These are phyloP conservation scores for Epistrophella euchroma DNA, from an alignment of 2,888 invertebrate genomes.

Conservation along the genomic window DNA sequence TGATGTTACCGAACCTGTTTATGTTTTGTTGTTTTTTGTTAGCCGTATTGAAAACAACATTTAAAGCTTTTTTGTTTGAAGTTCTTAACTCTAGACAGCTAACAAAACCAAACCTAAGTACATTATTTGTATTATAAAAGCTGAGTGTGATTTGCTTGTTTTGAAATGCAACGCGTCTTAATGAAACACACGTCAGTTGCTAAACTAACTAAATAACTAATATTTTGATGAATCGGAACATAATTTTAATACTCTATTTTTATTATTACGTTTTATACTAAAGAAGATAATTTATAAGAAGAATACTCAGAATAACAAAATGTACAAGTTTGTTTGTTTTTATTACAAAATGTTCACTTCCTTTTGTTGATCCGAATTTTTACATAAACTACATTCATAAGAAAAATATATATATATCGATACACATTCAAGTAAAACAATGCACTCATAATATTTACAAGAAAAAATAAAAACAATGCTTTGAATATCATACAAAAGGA, in stretches of 20 bases:
- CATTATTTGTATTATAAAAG: background rate
- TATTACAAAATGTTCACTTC: background rate
- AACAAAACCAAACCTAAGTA: background rate
- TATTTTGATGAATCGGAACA: background rate
- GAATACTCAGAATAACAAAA: background rate
- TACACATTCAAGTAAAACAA: background rate
- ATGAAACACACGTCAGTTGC: background rate
- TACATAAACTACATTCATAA: background rate
- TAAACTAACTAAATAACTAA: background rate
- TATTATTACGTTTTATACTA: background rate
- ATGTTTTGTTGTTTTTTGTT: constrained; percentile 58
- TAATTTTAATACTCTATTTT: background rate
- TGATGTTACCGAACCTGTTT: constrained; percentile 93
- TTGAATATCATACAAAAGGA: constrained; percentile 9
- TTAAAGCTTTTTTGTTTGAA: background rate
- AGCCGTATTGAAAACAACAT: constrained; percentile 38
- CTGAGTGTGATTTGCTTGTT: background rate
- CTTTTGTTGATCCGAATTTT: background rate
- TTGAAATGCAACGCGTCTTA: background rate
- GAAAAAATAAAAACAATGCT: constrained; percentile 1
- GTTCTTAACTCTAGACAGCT: background rate
- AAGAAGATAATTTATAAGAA: background rate
- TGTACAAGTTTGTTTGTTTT: background rate
- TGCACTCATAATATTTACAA: background rate
- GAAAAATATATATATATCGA: background rate